These are phyloP conservation scores for Cepaea nemoralis DNA, from an alignment of 1,140 invertebrate species.

Conservation along the genomic window DNA sequence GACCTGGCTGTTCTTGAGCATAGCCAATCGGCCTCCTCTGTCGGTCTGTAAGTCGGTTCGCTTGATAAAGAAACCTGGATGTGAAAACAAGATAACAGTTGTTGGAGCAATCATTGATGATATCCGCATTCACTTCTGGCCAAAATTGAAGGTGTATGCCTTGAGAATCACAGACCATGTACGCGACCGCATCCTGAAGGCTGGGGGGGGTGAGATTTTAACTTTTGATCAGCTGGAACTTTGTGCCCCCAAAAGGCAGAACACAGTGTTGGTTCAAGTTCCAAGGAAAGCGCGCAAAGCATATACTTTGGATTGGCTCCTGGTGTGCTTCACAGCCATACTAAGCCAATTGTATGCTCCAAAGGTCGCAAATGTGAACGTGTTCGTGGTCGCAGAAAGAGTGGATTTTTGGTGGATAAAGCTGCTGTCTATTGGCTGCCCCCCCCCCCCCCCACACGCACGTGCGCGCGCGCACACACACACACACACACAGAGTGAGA, in stretches of 20 bases:
- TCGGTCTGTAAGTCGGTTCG: constrained; percentile 84
- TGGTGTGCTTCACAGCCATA: constrained; percentile 95
- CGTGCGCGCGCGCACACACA: background rate
- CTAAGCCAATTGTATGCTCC: constrained; percentile 92
- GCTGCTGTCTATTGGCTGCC: too few species aligned
- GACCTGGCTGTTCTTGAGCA: constrained; percentile 96
- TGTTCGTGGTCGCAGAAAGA: constrained; percentile 92
- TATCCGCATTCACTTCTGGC: constrained; percentile 80
- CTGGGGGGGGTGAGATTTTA: constrained; percentile 95
- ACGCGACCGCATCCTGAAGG: constrained; percentile 93
- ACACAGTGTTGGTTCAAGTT: constrained; percentile 94
- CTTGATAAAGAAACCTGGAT: constrained; percentile 77
- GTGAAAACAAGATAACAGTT: constrained; percentile 90
- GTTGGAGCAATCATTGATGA: constrained; percentile 87
- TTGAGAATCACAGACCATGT: constrained; percentile 92
- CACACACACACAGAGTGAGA: background rate
- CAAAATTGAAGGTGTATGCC: constrained; percentile 94
- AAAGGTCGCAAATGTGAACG: constrained; percentile 98
- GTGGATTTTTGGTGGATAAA: constrained; percentile 98
- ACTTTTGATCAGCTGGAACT: constrained; percentile 98
- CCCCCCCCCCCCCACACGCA: too few species aligned
- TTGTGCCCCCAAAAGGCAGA: constrained; percentile 90
- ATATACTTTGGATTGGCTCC: constrained; percentile 96
- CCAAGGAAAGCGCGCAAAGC: constrained; percentile 92
- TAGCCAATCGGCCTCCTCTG: constrained; percentile 92